A percentile compares a stretch with the other conserved stretches of the same genome.
Evolutionary conservation across 2,888 invertebrate species (phyloP).

Genomic region (Plagodis dolabraria): DNA sequence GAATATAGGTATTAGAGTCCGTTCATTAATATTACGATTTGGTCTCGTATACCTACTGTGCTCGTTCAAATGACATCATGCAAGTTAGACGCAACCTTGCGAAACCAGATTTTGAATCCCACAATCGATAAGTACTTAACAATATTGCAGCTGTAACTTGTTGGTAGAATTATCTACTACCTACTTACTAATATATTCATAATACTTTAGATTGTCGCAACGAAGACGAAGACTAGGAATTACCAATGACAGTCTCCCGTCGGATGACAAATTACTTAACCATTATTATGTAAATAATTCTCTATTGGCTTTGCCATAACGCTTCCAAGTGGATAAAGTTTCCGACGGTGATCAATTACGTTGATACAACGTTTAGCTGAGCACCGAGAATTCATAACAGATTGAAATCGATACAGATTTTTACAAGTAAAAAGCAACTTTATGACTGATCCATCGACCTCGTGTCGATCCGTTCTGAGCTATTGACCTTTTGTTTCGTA

Average conservation of each 20-base stretch:
- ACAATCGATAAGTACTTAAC: too few relatives aligned
- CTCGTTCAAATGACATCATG: too few relatives aligned
- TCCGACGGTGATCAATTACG: constrained; percentile 39
- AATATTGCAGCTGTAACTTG: too few relatives aligned
- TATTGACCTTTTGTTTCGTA: constrained; percentile 48
- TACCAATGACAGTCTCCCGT: constrained; percentile 22
- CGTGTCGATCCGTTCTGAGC: constrained; percentile 42
- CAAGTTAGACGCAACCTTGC: neutral
- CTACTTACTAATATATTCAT: neutral
- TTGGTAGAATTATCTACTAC: too few relatives aligned
- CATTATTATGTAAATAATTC: constrained; percentile 37
- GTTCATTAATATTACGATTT: too few relatives aligned
- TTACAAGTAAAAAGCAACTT: constrained; percentile 41
- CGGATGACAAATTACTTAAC: constrained; percentile 34
- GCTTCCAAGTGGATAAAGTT: constrained; percentile 36
- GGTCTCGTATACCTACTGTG: too few relatives aligned
- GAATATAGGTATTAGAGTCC: too few relatives aligned
- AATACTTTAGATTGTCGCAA: neutral
- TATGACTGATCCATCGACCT: constrained; percentile 39
- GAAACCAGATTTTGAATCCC: neutral
- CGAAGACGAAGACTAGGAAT: constrained; percentile 3
- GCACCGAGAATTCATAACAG: constrained; percentile 17
- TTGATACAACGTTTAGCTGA: constrained; percentile 33
- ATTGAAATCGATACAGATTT: constrained; percentile 34
- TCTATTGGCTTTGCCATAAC: constrained; percentile 33